Base-by-base conservation (phyloP, 2,113 vertebrate genomes). In the Sander lucioperca region DNA sequence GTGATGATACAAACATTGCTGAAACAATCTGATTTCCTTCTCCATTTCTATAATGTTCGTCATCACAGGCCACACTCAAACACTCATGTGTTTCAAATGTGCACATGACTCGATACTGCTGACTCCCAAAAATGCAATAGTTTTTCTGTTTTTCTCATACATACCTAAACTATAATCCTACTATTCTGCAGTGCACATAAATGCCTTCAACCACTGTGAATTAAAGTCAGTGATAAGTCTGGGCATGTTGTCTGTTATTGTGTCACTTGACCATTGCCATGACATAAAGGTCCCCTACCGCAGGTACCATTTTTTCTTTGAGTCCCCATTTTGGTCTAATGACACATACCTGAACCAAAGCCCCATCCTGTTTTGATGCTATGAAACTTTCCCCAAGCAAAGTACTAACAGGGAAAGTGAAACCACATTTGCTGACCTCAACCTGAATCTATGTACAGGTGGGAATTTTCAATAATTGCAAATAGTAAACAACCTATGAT, bases 351-450 rank as follows among this genome's bases (percentile, higher is more conserved):
- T 85, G 63, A 87, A 90, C 51, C 33, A 81, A 69, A 80, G 18
- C 39, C 80, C 77, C 84, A 86, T 88, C 80, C 82, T 88, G 88
- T 92, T 87, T 86, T 89, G 56, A 45, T 86, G 78, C 80, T 82
- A 56, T 71, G 18, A 92, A 94, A 94, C 88, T 90, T 92, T 89
- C 90, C 91, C 88, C 82, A 58, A 45, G 25, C 39, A 74, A 53
- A 90, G 75, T 74, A 75, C 86, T 87, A 68, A 73, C 30, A 0
- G 25, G 85, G 74, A 91, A 86, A 91, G 76, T 87, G 64, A 93
- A 92, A 90, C 84, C 80, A 63, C 21, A 11, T 58, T 48, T 7
- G 86, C 23, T 90, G 87, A 89, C 87, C 84, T 86, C 61, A 87
- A 77, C 9, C 15, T 51, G 21, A 83, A 67, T 30, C 69, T 51